Evolutionary conservation across 1,140 invertebrate genomes (phyloP).

Genomic region (Drosophila sturtevanti): DNA sequence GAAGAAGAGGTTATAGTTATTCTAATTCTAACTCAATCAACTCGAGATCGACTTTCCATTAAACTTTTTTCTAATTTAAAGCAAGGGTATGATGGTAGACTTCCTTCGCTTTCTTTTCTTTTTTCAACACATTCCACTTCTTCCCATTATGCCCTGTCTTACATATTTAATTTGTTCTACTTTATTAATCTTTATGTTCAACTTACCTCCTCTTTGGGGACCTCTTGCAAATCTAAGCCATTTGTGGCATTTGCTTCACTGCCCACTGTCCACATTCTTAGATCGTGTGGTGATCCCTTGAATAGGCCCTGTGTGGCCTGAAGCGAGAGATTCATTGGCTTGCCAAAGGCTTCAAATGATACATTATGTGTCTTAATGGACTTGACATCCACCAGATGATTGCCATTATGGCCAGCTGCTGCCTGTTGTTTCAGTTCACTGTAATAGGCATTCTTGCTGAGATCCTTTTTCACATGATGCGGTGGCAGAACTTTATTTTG

Average conservation of each 20-base stretch:
- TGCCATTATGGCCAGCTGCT: constrained; percentile 13
- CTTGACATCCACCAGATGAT: constrained; percentile 64
- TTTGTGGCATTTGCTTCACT: constrained; percentile 87
- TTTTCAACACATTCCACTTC: neutral
- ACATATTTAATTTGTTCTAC: neutral
- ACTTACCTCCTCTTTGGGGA: constrained; percentile 82
- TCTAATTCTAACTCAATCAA: no score
- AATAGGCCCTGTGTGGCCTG: constrained; percentile 88
- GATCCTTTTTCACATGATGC: constrained; percentile 82
- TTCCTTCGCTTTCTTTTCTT: neutral
- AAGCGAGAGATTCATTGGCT: constrained; percentile 88
- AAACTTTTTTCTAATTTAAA: no score
- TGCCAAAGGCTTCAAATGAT: constrained; percentile 90
- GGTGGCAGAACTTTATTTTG: constrained; percentile 36
- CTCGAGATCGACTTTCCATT: no score
- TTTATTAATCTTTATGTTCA: neutral
- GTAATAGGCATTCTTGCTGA: constrained; percentile 81
- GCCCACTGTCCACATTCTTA: constrained; percentile 90
- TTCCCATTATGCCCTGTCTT: neutral
- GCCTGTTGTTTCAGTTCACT: constrained; percentile 71
- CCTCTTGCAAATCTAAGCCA: constrained; percentile 90
- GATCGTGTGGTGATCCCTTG: constrained; percentile 85
- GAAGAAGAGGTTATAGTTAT: no score
- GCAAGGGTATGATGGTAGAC: no score
- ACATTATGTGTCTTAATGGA: constrained; percentile 86